phyloP scores from a whole-genome alignment of 2,888 invertebrate genomes.

The Leucoma salicis region DNA sequence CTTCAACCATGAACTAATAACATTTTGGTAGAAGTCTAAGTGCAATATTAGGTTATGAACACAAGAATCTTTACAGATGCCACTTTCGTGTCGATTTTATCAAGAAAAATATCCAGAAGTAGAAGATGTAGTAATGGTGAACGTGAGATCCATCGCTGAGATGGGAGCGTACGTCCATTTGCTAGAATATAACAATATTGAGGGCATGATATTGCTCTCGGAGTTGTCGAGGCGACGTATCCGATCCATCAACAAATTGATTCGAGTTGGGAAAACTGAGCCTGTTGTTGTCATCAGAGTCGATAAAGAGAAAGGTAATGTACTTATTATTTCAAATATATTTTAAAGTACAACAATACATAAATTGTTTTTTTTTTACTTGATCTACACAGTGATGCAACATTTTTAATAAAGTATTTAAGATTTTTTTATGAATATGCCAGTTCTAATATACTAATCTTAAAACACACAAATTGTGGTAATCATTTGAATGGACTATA shows the following conservation, averaged over 20 bases:
- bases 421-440: too few species aligned
- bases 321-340: background rate
- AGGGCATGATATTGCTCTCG: constrained; percentile 99
- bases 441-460: too few species aligned
- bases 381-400: too few species aligned
- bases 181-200: constrained; percentile 99
- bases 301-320: constrained; percentile 97
- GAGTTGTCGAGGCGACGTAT: constrained; percentile 99
- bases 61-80: constrained; percentile 83
- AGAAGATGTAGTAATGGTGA: constrained; percentile 99
- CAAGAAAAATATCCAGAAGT: constrained; percentile 98
- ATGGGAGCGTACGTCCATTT: constrained; percentile 99
- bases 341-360: too few species aligned
- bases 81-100: constrained; percentile 97
- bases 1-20: too few species aligned
- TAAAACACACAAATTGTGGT: too few species aligned
- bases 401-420: too few species aligned
- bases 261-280: constrained; percentile 98
- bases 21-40: too few species aligned
- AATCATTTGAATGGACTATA: too few species aligned
- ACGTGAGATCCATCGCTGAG: constrained; percentile 98
- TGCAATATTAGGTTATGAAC: constrained; percentile 59
- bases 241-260: constrained; percentile 99
- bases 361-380: too few species aligned
- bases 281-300: constrained; percentile 99